Percentiles rank a stretch among this genome's conserved stretches.
Evolutionary conservation across 2,888 invertebrate genomes (phyloP).

Genomic region (Drosophila anomelani): DNA sequence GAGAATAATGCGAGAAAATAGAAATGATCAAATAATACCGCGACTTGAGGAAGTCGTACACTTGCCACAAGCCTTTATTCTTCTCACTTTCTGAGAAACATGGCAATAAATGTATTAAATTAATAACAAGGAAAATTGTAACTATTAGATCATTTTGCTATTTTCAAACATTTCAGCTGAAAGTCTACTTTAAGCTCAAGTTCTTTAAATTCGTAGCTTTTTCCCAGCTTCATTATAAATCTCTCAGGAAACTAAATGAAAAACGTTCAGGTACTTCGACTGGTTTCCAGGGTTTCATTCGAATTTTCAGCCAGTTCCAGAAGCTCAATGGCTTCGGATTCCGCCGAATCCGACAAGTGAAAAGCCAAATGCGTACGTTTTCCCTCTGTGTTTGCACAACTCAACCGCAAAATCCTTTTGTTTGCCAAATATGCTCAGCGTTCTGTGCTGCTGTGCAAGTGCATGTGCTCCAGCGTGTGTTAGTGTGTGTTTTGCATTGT

Average conservation of each 20-base stretch:
- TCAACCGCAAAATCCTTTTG: conserved; percentile 74
- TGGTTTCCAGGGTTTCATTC: background rate
- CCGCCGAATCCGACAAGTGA: conserved; percentile 31
- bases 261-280: conserved; percentile 1
- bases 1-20: conserved; percentile 69
- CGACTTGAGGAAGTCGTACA: conserved; percentile 34
- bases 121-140: no score
- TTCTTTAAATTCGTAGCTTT: background rate
- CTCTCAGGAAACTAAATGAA: background rate
- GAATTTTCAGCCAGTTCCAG: background rate
- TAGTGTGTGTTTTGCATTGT: conserved; percentile 37
- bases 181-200: background rate
- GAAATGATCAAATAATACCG: conserved; percentile 65
- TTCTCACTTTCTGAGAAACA: background rate
- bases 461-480: conserved; percentile 4
- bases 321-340: conserved; percentile 4
- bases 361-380: conserved; percentile 55
- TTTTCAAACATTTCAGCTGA: no score
- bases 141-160: no score
- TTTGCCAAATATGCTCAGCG: conserved; percentile 63
- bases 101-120: background rate
- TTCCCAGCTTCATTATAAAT: background rate
- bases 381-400: conserved; percentile 59
- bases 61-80: conserved; percentile 1
- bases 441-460: conserved; percentile 26